Evolutionary conservation across 30 jellyfish, hydroid and myxozoan genomes (phyloP).

Genomic region (Chironex yamaguchii): DNA sequence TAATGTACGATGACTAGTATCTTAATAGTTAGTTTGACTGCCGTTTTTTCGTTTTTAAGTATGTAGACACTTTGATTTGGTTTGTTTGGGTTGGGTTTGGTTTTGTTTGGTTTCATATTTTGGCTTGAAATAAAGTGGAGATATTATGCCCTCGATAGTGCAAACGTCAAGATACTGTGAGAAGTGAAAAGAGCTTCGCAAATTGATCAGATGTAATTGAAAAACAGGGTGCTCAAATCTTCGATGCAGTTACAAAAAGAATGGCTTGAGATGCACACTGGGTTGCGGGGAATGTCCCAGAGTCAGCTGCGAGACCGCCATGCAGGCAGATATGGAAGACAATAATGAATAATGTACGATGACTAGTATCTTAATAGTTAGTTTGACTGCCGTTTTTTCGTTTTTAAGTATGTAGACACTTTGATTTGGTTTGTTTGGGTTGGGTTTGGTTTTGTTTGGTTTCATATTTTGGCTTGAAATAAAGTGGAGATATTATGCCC

Average conservation of each 20-base stretch:
- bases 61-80: too few relatives aligned
- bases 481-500: conserved; percentile 20
- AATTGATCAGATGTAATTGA: conserved; percentile 64
- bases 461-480: conserved; percentile 27
- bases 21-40: background rate
- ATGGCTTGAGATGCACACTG: conserved; percentile 54
- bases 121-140: conserved; percentile 25
- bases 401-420: too few relatives aligned
- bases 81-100: too few relatives aligned
- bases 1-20: background rate
- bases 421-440: background rate
- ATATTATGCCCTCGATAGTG: conserved; percentile 15
- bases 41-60: background rate
- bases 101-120: conserved; percentile 19
- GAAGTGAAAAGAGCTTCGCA: conserved; percentile 61
- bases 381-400: background rate
- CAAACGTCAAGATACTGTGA: conserved; percentile 12
- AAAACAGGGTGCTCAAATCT: conserved; percentile 56
- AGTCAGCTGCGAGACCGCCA: conserved; percentile 66
- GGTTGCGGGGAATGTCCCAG: conserved; percentile 70
- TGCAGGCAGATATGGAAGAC: conserved; percentile 40
- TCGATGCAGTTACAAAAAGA: conserved; percentile 71
- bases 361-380: conserved; percentile 6
- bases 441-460: too few relatives aligned
- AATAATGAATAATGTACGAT: background rate